These are phyloP conservation scores for Pachliopta kotzebuea DNA, from an alignment of 2,888 invertebrate genomes.

Conservation along the genomic window DNA sequence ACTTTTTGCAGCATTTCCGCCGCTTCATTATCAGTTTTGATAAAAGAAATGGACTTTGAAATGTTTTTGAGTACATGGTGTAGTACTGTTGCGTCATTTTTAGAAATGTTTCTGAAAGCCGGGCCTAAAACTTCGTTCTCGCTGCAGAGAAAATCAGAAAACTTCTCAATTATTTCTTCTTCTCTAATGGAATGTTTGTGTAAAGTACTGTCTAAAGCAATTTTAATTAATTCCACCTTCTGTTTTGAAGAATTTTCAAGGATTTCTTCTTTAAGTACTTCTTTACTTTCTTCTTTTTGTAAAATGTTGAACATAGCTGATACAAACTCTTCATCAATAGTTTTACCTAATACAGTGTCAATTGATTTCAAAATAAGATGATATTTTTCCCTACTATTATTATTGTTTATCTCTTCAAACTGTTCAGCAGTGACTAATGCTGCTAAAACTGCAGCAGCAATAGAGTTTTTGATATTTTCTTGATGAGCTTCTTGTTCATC, in stretches of 20 bases:
- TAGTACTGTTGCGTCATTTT: slow-evolving; percentile 81
- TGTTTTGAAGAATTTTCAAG: slow-evolving; percentile 75
- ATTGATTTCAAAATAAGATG: slow-evolving; percentile 75
- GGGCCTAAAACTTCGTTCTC: slow-evolving; percentile 81
- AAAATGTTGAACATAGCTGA: slow-evolving; percentile 73
- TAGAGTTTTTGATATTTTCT: slow-evolving; percentile 77
- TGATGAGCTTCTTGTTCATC: slow-evolving; percentile 57
- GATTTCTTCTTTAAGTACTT: slow-evolving; percentile 71
- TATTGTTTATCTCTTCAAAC: slow-evolving; percentile 73
- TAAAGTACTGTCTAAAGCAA: slow-evolving; percentile 72
- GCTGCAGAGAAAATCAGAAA: slow-evolving; percentile 82
- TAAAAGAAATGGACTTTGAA: slow-evolving; percentile 79
- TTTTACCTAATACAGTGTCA: slow-evolving; percentile 72
- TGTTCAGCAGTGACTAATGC: slow-evolving; percentile 76
- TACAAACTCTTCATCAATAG: slow-evolving; percentile 71
- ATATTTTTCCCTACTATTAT: slow-evolving; percentile 74
- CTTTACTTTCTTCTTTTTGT: slow-evolving; percentile 75
- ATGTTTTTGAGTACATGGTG: slow-evolving; percentile 82
- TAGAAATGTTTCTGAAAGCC: slow-evolving; percentile 84
- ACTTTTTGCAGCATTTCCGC: slow-evolving; percentile 84
- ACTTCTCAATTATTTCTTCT: slow-evolving; percentile 82
- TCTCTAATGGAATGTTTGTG: slow-evolving; percentile 72
- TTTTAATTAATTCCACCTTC: slow-evolving; percentile 83
- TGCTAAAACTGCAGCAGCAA: slow-evolving; percentile 75
- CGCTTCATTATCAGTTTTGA: slow-evolving; percentile 83